Percentiles rank a stretch among this genome's conserved stretches.
These are phyloP conservation scores for Streblospio benedicti DNA, from an alignment of 1,140 invertebrate genomes.

Conservation along the genomic window DNA sequence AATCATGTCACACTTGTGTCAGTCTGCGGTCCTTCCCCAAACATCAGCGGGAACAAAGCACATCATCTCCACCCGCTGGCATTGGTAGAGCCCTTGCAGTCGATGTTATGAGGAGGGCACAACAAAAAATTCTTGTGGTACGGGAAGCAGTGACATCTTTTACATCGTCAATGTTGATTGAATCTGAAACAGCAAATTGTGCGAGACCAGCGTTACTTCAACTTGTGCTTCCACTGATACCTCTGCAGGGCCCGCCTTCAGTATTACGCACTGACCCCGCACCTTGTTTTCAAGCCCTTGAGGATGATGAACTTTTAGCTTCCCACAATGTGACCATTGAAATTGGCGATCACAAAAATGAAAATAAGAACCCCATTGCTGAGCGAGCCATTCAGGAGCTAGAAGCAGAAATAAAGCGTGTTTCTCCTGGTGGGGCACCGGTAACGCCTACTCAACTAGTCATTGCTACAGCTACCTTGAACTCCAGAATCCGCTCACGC, in stretches of 20 bases:
- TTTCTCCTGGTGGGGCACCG: background rate
- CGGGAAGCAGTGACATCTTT: slow-evolving; percentile 1
- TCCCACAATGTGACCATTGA: slow-evolving; percentile 13
- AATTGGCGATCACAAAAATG: slow-evolving; percentile 19
- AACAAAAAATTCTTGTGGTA: slow-evolving; percentile 1
- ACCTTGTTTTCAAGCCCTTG: slow-evolving; percentile 18
- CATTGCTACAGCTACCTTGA: too few species aligned
- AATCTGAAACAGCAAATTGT: background rate
- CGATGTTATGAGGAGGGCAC: slow-evolving; percentile 1
- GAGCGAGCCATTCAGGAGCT: slow-evolving; percentile 14
- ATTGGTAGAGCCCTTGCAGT: slow-evolving; percentile 19
- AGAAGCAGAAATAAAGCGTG: background rate
- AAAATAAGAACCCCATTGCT: slow-evolving; percentile 22
- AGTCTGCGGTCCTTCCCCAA: slow-evolving; percentile 10
- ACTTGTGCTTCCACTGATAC: background rate
- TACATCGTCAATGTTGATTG: background rate
- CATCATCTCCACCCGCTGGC: slow-evolving; percentile 13
- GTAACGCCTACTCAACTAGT: too few species aligned
- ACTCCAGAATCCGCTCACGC: background rate
- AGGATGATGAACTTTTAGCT: slow-evolving; percentile 15
- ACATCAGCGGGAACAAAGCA: background rate
- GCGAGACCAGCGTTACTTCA: background rate
- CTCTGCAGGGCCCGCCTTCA: slow-evolving; percentile 14
- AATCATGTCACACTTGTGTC: slow-evolving; percentile 15
- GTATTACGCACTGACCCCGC: slow-evolving; percentile 20